Conservation (phyloP, 2,888 invertebrate genomes). For the Trissonchulus latispiculum region DNA sequence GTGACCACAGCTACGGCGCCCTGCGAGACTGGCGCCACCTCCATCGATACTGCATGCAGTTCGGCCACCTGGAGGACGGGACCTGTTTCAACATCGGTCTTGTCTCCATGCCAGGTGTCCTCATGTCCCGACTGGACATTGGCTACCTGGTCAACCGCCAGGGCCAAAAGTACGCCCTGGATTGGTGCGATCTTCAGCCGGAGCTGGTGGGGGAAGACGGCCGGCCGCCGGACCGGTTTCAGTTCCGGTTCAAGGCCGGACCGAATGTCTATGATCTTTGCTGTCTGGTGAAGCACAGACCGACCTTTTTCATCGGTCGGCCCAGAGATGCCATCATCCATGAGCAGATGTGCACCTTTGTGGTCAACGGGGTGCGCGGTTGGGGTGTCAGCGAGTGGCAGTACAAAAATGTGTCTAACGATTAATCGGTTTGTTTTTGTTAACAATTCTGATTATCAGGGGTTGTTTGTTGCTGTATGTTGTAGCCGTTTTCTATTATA, state of each 20-base stretch:
- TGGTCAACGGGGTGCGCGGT: conserved; percentile 56
- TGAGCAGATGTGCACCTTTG: conserved; percentile 53
- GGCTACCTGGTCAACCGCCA: conserved; percentile 54
- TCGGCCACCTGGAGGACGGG: conserved; percentile 62
- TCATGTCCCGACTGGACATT: conserved; percentile 53
- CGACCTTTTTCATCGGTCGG: conserved; percentile 16
- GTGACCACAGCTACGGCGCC: conserved; percentile 48
- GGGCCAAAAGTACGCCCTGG: neutral
- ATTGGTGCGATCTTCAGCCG: neutral
- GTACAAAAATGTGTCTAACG: conserved; percentile 47
- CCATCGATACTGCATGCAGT: conserved; percentile 67
- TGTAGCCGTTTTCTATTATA: too few relatives aligned
- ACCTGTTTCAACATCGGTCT: conserved; percentile 60
- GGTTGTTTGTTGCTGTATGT: too few relatives aligned
- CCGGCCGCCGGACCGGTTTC: neutral
- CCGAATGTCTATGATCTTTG: neutral
- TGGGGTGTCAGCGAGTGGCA: conserved; percentile 60
- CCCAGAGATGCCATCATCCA: conserved; percentile 3
- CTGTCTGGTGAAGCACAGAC: neutral
- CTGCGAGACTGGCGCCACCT: conserved; percentile 64
- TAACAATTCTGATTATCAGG: too few relatives aligned
- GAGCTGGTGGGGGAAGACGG: conserved; percentile 3
- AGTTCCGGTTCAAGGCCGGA: neutral
- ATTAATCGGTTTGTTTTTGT: too few relatives aligned
- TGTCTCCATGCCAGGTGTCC: conserved; percentile 60